Conservation (phyloP, 2,888 invertebrate species). For the Andrena camellia region DNA sequence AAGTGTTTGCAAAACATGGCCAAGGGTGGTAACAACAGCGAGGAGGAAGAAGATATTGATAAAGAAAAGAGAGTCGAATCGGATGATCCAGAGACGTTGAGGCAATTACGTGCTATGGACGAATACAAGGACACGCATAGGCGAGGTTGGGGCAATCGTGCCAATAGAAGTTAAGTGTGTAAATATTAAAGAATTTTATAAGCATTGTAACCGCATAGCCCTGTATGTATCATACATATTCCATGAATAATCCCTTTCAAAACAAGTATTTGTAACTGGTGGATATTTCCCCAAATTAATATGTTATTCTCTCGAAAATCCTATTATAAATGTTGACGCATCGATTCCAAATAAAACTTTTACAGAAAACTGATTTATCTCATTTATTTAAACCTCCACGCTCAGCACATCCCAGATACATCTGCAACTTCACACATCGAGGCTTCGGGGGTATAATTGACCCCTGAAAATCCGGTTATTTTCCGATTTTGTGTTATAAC, state of each 20-base stretch:
- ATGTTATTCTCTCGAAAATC: not conserved
- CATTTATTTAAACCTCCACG: not conserved
- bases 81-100: slow-evolving; percentile 91
- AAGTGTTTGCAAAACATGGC: slow-evolving; percentile 73
- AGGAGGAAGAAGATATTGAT: slow-evolving; percentile 85
- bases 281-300: not conserved
- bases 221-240: too few relatives aligned
- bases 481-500: too few relatives aligned
- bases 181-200: not conserved
- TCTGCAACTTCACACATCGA: too few relatives aligned
- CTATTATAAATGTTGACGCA: not conserved
- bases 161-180: slow-evolving; percentile 89
- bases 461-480: too few relatives aligned
- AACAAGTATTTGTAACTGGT: not conserved
- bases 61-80: slow-evolving; percentile 89
- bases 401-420: too few relatives aligned
- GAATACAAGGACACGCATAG: slow-evolving; percentile 95
- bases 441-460: too few relatives aligned
- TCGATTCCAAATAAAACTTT: not conserved
- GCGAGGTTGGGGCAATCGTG: slow-evolving; percentile 94
- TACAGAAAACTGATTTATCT: not conserved
- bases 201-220: not conserved
- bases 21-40: slow-evolving; percentile 49
- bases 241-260: not conserved
- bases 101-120: slow-evolving; percentile 90